These are phyloP conservation scores for Xestia ashworthii DNA, from an alignment of 2,888 invertebrate genomes.

Conservation along the genomic window DNA sequence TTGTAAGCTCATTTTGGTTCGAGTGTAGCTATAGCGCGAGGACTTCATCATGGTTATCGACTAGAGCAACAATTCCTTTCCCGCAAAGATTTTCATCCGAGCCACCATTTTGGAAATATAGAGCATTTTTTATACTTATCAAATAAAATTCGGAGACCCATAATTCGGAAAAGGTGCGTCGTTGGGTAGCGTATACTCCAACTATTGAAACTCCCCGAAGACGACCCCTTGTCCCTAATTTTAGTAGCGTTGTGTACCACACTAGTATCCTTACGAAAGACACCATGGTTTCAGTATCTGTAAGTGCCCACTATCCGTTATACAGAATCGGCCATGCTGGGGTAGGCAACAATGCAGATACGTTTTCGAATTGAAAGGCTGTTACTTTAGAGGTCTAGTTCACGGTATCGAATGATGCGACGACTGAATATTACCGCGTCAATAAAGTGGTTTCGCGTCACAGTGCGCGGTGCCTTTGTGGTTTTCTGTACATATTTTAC, in stretches of 20 bases:
- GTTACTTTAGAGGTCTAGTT: neutral
- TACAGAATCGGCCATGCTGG: neutral
- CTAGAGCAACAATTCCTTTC: too few species aligned
- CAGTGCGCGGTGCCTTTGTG: neutral
- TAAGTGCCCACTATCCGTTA: neutral
- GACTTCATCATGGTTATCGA: too few species aligned
- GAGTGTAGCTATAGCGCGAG: too few species aligned
- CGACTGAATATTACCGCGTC: neutral
- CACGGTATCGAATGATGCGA: neutral
- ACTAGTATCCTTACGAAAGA: neutral
- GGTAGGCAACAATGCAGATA: neutral
- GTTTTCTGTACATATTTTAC: too few species aligned
- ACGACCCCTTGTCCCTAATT: neutral
- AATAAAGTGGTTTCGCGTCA: neutral
- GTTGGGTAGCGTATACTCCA: too few species aligned
- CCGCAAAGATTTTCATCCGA: too few species aligned
- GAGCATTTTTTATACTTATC: too few species aligned
- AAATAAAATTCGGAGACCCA: too few species aligned
- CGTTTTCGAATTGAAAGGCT: neutral
- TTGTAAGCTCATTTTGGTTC: neutral
- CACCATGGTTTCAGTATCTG: too few species aligned
- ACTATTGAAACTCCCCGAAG: too few species aligned
- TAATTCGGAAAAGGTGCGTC: too few species aligned
- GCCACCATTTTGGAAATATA: too few species aligned
- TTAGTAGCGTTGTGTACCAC: neutral